These are phyloP conservation scores for Carapus acus DNA, from an alignment of 2,797 vertebrate species.

Conservation along the genomic window DNA sequence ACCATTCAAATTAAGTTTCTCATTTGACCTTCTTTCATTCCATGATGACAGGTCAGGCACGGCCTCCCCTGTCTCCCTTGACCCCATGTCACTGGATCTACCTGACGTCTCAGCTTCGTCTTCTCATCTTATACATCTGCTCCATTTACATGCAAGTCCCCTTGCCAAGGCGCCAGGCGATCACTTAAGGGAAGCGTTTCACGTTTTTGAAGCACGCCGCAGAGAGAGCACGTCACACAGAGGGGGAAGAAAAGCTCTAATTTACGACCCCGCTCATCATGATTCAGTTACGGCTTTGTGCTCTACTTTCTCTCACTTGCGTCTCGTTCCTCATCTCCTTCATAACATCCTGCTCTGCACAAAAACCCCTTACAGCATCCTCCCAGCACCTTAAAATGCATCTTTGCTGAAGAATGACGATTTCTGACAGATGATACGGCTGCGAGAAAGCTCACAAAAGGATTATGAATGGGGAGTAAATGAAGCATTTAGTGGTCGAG, in stretches of 20 bases:
- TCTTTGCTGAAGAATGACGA: slow-evolving; percentile 53
- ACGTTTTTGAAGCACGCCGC: slow-evolving; percentile 40
- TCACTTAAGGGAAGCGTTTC: slow-evolving; percentile 27
- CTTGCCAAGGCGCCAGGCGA: slow-evolving; percentile 15
- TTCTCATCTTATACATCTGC: slow-evolving; percentile 22
- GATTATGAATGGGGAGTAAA: slow-evolving; percentile 65
- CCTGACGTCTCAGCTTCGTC: slow-evolving; percentile 36
- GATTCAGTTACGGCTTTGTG: slow-evolving; percentile 46
- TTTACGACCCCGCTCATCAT: slow-evolving; percentile 43
- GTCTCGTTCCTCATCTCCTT: slow-evolving; percentile 51
- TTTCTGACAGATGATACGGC: slow-evolving; percentile 58
- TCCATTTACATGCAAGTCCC: slow-evolving; percentile 24
- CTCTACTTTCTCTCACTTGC: slow-evolving; percentile 34
- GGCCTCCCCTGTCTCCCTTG: too few species aligned
- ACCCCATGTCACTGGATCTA: not conserved
- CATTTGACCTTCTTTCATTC: too few species aligned
- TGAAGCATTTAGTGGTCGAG: slow-evolving; percentile 61
- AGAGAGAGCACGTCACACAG: slow-evolving; percentile 23
- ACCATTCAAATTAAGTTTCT: too few species aligned
- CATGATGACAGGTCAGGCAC: too few species aligned
- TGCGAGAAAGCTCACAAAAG: slow-evolving; percentile 56
- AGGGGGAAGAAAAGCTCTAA: slow-evolving; percentile 46
- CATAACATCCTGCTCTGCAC: slow-evolving; percentile 58
- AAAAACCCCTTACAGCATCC: slow-evolving; percentile 62
- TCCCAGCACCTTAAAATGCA: slow-evolving; percentile 52